Evolutionary conservation across 1,140 invertebrate genomes (phyloP), one percentile per base, ranked within the genome.

Genomic region (Trissolcus basalis): DNA sequence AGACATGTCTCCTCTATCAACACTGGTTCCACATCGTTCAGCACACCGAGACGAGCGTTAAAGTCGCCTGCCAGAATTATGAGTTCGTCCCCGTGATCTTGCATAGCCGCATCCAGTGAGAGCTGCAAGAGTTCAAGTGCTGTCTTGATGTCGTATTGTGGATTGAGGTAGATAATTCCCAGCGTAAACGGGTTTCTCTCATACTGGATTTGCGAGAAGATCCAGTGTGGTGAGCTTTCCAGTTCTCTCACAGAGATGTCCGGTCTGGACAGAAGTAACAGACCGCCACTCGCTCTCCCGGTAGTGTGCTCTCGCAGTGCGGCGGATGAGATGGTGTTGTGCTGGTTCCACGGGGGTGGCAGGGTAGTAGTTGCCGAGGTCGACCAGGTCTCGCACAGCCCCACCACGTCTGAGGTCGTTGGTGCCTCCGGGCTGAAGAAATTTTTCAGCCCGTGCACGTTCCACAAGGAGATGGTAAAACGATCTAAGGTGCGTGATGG

Each of bases 51-150:
- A 32, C 55, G 19, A 33, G 49, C 44, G 19, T 75, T 75, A 41
- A 68, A 75, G 15, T 75, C 71, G 1, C 63, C 63, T 5, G 39
- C 47, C 41, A 59, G 4, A 12, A 59, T 15, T 15, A 59, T 36
- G 10, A 36, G n/a, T 48, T 48, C 19, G 41, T 59, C 44, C 12
- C 32, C 32, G 39, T 16, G 12, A 10, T 13, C 36, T 15, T 4
- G 36, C 10, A 48, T 16, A 11, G 33, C 33, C 5, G 48, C 32
- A 19, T 53, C 27, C 2, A 48, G 1, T 5, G 1, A 13, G 0
- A 49, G 3, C 39, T 59, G 56, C 9, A 59, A 36, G 15, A 59
- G 15, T 0, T 59, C 45, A 4, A 59, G 19, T 2, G 39, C 12
- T 1, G 12, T 10, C 13, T 11, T 5, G 1, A 59, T n/a, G 10